Evolutionary conservation across 2,113 vertebrate genomes (phyloP), one percentile per base, ranked within the genome.

Genomic region (Erpornis zantholeuca): DNA sequence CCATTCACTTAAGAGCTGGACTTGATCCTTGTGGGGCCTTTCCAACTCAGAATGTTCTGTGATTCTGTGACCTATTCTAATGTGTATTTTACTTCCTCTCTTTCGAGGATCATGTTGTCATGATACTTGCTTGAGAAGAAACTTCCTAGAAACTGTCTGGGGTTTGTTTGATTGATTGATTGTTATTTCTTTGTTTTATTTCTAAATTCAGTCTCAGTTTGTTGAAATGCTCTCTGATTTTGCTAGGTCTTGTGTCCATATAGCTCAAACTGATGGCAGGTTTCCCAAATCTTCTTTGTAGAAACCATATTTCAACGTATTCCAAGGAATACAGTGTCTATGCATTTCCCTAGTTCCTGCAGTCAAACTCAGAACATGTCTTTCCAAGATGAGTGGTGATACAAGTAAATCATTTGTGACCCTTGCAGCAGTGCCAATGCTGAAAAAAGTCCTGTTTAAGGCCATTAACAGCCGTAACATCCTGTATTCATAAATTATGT

Each of bases 401-500:
- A 72, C 22, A 79, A 90, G 50, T 19, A 90, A 80, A 85, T 73
- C 2, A 54, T 88, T 42, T 92, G 59, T 90, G 92, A 88, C 14
- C 82, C 50, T n/a, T 80, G 52, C 54, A 88, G 60, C 38, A 66
- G 56, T 38, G 27, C 19, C 76, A 73, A 1, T n/a, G 21, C 59
- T 80, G 82, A 25, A 90, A 85, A 86, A 80, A 79, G 12, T 88
- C 59, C 76, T 50, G 25, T 90, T 78, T 64, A 77, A 75, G 56
- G 27, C 36, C 27, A 73, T 96, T 90, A 92, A 81, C 53, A 81
- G 24, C 47, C 17, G 44, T 81, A 81, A 65, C 44, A 83, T 88
- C 29, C 60, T 86, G 57, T 52, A 83, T 90, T 88, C 86, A 86
- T 86, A 95, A 94, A 92, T 94, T 72, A 92, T 65, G 64, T 86